Evolutionary conservation across 2,113 vertebrate genomes (phyloP), one percentile per base, ranked within the genome.

Genomic region (Salvelinus namaycush): DNA sequence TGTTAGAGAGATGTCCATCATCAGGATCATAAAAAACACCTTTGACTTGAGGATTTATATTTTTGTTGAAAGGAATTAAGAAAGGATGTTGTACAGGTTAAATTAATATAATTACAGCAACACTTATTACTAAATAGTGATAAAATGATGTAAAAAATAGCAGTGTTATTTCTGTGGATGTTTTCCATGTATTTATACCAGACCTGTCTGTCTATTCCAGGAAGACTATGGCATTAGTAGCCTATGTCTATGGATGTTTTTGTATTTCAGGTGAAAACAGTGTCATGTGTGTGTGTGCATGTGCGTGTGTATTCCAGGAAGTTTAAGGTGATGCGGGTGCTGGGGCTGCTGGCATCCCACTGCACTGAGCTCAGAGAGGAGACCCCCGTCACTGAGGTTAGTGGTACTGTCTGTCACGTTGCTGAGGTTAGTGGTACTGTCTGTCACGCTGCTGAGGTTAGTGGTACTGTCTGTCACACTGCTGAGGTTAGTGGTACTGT

Each of bases 371-470:
- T 96, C 71, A 86, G 86, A 84, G 93, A 95, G 74, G 86, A 90
- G n/a, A 85, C 90, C 29, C 93, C 94, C 27, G 76, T 95, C 48
- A 83, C 79, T 20, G 95, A 96, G 92, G 95, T 96, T 90, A 93
- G 54, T 86, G 85, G 6, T 65, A 13, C 64, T 48, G 34, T 12
- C 62, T 39, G 39, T 39, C 39, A 39, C 39, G 0, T 8, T 39
- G 34, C 31, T 34, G 31, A 34, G 31, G 31, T 34, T 34, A 34
- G 31, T 34, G 31, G 31, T 34, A 6, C 31, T 34, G 5, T 34
- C 31, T 34, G 31, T 34, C 31, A 34, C 5, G 1, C 5, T 34
- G 31, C 24, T 34, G 31, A 34, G 31, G 31, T 34, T 34, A 34
- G 31, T 34, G 31, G 1, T 34, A 6, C 31, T 34, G 31, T 34